Evolutionary conservation across 1,140 invertebrate species (phyloP).

Genomic region (Neomicropteryx cornuta): DNA sequence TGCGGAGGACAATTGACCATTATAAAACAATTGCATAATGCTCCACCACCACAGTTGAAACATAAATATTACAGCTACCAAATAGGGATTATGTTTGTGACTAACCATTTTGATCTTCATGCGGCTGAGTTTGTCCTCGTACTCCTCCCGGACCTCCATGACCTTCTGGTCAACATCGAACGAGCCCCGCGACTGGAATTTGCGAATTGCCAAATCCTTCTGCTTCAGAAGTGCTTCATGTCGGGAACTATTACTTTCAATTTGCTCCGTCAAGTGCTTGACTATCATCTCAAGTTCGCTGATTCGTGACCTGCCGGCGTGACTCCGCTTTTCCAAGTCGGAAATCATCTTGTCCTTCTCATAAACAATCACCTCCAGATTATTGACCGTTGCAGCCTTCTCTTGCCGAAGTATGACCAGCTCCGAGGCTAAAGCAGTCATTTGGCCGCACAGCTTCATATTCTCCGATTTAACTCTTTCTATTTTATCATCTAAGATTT

Average conservation of each 20-base stretch:
- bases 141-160: constrained; percentile 45
- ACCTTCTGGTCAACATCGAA: constrained; percentile 27
- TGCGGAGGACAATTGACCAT: no score
- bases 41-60: no score
- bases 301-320: constrained; percentile 6
- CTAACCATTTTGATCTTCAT: constrained; percentile 61
- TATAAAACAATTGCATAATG: no score
- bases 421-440: no score
- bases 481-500: constrained; percentile 9
- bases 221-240: no score
- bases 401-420: constrained; percentile 5
- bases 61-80: no score
- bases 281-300: constrained; percentile 6
- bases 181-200: no score
- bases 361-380: background rate
- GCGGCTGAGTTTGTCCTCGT: constrained; percentile 52
- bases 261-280: background rate
- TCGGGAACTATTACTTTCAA: no score
- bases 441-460: constrained; percentile 5
- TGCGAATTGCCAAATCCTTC: no score
- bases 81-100: no score
- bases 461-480: constrained; percentile 6
- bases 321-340: constrained; percentile 5
- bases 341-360: background rate
- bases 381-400: background rate